Base-by-base conservation (phyloP, 2,888 invertebrate genomes). In the Parochlus steinenii region DNA sequence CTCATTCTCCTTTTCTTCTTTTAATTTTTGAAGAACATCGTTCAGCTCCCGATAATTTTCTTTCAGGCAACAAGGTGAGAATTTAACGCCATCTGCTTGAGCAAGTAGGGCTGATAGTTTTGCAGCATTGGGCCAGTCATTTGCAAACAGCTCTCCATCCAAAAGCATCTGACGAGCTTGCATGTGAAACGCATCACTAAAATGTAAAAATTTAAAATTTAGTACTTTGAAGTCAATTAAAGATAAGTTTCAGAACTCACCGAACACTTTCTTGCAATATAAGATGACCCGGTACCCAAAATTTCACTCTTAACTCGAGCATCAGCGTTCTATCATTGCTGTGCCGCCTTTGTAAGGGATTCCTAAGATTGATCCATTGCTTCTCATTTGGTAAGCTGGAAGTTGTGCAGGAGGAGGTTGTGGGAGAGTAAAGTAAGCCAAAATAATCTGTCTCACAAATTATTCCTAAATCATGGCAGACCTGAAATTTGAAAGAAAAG, bases 221-320 rank as follows among this genome's bases (percentile, higher is more conserved):
- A 32, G 22, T 11, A 31, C 12, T 18, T 20, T 15, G 33, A 28
- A 11, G n/a, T n/a, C n/a, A n/a, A n/a, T n/a, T n/a, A n/a, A n/a
- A n/a, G n/a, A n/a, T n/a, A n/a, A n/a, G n/a, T n/a, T n/a, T n/a
- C n/a, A 14, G 6, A 23, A 32, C 12, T 26, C 16, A 80, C 67
- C 82, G 74, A 15, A 85, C 86, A 25, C 74, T 73, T 52, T 83
- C 83, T 57, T 85, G 83, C 41, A 85, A 70, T 40, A 89, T 68
- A 40, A 77, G 71, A 58, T 87, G 86, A 3, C 86, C 86, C 3
- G 83, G 83, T 28, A 89, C 86, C 81, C 85, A 87, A 64, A 86
- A 89, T 59, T 89, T 89, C 45, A 87, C 82, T 44, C 78, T 63
- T 39, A 82, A 62, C 43, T 74, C 31, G 4, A 31, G 20, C 31